These are phyloP conservation scores for Grantiella picta DNA, from an alignment of 2,113 vertebrate species.

Conservation along the genomic window DNA sequence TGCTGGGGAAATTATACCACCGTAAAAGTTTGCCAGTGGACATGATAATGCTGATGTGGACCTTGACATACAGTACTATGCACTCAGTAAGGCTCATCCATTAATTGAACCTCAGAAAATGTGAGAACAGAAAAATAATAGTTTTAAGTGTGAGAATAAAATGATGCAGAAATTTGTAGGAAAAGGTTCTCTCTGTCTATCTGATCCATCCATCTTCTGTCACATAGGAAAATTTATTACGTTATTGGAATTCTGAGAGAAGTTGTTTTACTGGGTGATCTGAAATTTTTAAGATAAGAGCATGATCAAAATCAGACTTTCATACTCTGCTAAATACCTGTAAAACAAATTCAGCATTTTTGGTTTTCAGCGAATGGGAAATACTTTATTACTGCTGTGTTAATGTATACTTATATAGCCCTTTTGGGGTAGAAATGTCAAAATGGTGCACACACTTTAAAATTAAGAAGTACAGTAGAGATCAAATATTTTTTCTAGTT, in stretches of 20 bases:
- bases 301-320: not conserved
- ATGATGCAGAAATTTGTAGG: not conserved
- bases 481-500: not conserved
- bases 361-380: not conserved
- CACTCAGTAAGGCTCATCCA: not conserved
- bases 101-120: not conserved
- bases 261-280: not conserved
- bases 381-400: not conserved
- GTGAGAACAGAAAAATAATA: not conserved
- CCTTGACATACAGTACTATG: not conserved
- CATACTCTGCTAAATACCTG: not conserved
- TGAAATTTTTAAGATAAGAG: not conserved
- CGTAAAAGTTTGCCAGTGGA: not conserved
- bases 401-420: not conserved
- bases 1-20: not conserved
- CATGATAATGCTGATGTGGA: not conserved
- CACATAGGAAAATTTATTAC: not conserved
- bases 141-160: not conserved
- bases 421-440: not conserved
- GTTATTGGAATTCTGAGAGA: not conserved
- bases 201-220: not conserved
- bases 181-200: not conserved
- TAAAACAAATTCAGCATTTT: not conserved
- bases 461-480: not conserved
- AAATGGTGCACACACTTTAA: not conserved